A percentile compares a stretch with the other conserved stretches of the same genome.
These are phyloP conservation scores for Blennius ocellaris DNA, from an alignment of 2,113 vertebrate species.

Conservation along the genomic window DNA sequence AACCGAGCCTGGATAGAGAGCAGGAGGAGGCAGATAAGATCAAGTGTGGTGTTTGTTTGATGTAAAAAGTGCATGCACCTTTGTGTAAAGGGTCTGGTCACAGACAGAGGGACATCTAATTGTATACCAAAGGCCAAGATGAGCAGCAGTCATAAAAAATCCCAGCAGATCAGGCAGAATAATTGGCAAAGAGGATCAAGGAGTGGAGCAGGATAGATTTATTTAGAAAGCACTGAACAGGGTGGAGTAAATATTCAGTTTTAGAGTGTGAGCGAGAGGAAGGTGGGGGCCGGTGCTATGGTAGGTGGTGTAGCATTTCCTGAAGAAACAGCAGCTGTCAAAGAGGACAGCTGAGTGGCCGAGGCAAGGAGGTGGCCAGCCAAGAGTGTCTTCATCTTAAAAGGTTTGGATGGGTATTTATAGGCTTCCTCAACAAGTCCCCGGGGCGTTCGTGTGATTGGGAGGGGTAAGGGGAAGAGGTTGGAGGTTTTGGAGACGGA, in stretches of 20 bases:
- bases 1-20: too few species aligned
- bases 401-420: constrained; percentile 80
- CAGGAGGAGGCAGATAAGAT: not conserved
- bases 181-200: constrained; percentile 36
- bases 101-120: not conserved
- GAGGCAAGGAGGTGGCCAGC: constrained; percentile 10
- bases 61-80: not conserved
- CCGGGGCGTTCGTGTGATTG: constrained; percentile 21
- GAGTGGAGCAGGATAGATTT: constrained; percentile 60
- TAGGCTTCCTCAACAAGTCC: constrained; percentile 61
- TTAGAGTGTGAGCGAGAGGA: not conserved
- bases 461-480: not conserved
- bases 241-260: constrained; percentile 18
- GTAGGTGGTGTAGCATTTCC: constrained; percentile 65
- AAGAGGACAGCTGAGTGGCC: constrained; percentile 73
- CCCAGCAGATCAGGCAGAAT: not conserved
- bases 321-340: constrained; percentile 74
- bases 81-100: constrained; percentile 3
- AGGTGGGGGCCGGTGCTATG: constrained; percentile 1
- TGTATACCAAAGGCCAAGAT: too few species aligned
- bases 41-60: not conserved
- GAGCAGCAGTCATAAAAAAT: not conserved
- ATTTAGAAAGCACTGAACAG: constrained; percentile 72
- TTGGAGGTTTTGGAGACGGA: not conserved
- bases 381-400: constrained; percentile 74